These are phyloP conservation scores for Timandra comae DNA, from an alignment of 2,888 invertebrate genomes.

Conservation along the genomic window DNA sequence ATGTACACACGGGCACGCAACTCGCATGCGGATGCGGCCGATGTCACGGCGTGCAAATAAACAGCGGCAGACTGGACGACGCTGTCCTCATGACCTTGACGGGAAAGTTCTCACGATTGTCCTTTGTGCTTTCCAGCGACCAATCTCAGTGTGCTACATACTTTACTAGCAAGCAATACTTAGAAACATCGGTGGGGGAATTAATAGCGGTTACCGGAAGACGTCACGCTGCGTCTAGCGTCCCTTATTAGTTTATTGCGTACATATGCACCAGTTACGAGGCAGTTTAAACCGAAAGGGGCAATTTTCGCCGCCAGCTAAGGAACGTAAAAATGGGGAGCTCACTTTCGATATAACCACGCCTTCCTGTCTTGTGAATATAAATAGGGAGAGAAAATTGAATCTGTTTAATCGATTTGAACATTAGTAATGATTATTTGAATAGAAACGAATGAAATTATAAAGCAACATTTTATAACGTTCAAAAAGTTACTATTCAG, in stretches of 20 bases:
- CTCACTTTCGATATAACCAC: conserved; percentile 53
- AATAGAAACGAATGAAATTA: too few relatives aligned
- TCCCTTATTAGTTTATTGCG: conserved; percentile 53
- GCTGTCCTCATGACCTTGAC: conserved; percentile 57
- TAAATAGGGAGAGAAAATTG: conserved; percentile 33
- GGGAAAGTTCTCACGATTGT: conserved; percentile 53
- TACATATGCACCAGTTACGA: conserved; percentile 57
- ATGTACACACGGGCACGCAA: conserved; percentile 48
- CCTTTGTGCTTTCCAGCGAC: conserved; percentile 17
- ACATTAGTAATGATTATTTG: too few relatives aligned
- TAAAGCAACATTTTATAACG: too few relatives aligned
- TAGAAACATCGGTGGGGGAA: conserved; percentile 5
- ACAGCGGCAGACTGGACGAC: conserved; percentile 64
- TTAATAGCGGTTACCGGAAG: conserved; percentile 41
- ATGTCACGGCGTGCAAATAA: conserved; percentile 55
- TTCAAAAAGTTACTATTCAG: too few relatives aligned
- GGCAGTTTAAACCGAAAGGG: conserved; percentile 51
- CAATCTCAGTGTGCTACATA: background rate
- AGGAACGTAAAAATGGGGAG: conserved; percentile 50
- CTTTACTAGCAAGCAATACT: conserved; percentile 1
- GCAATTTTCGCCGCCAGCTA: conserved; percentile 58
- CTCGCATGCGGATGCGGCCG: conserved; percentile 58
- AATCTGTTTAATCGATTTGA: conserved; percentile 13
- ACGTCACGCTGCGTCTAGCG: conserved; percentile 53
- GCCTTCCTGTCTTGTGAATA: conserved; percentile 54